Base-by-base conservation (phyloP, 2,888 invertebrate species). In the Pammene aurita region DNA sequence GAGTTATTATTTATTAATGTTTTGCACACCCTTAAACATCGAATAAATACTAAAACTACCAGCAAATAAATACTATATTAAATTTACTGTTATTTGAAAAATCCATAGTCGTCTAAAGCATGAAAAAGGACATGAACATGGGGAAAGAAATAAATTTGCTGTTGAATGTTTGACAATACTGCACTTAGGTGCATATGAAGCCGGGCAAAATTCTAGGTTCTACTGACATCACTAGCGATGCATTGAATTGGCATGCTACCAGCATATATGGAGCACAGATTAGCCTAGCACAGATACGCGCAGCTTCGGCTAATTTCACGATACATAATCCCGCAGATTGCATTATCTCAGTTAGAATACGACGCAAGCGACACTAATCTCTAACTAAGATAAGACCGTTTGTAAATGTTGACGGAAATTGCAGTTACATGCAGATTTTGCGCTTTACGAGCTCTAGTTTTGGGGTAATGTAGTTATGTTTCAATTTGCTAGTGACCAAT, bases 231-330 rank as follows among this genome's bases (percentile, higher is more conserved):
- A 60, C 58, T 44, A 46, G 6, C 5, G 42, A n/a, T 42, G 34
- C 58, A 14, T 14, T 6, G 16, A 38, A 52, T 62, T 62, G 62
- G 62, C 62, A n/a, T 13, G 10, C 38, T 38, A 13, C 62, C 62
- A 62, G 41, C 62, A n/a, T 41, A 62, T 62, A 61, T 52, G 18
- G 61, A 38, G 38, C 61, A 18, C 52, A 50, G 61, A 50, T 58
- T 58, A 26, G n/a, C 13, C 42, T 42, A n/a, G 50, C 18, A 60
- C 58, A 46, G 14, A 38, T 50, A 60, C 5, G 26, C 50, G n/a
- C 10, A 26, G 52, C 61, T 50, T 38, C 48, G 10, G 50, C 26
- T 62, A 52, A 62, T 62, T 4, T 61, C 50, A 46, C 35, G 7
- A 18, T 38, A 18, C n/a, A n/a, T 50, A 52, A 18, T 52, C 48